Percentiles rank a stretch among this genome's conserved stretches.
Evolutionary conservation across 2,797 vertebrate species (phyloP).

Genomic region (Telmatherina bonti): DNA sequence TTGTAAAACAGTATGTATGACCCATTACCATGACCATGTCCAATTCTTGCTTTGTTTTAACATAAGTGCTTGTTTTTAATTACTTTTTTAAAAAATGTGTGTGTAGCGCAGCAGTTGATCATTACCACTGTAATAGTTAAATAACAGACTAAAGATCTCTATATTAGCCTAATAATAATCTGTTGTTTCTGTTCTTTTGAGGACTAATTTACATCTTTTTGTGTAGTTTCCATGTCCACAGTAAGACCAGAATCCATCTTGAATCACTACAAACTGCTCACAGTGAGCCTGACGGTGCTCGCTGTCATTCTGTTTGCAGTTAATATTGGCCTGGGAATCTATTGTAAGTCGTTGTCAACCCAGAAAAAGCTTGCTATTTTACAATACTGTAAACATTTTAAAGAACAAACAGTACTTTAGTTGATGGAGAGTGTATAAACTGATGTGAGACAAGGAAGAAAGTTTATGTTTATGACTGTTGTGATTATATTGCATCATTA

Average conservation of each 20-base stretch:
- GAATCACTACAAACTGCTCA: conserved; percentile 49
- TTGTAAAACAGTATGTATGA: not conserved
- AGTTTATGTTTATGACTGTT: not conserved
- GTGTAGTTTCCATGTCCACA: conserved; percentile 69
- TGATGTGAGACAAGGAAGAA: not conserved
- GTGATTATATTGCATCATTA: too few relatives aligned
- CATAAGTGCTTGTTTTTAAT: not conserved
- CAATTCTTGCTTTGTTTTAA: too few relatives aligned
- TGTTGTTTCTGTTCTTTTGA: not conserved
- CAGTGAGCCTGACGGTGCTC: conserved; percentile 58
- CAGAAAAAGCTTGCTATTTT: not conserved
- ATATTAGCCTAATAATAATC: not conserved
- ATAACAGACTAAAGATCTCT: too few relatives aligned
- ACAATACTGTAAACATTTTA: rapidly evolving
- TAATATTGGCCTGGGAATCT: conserved; percentile 74
- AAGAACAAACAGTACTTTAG: not conserved
- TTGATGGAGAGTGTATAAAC: not conserved
- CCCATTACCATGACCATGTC: too few relatives aligned
- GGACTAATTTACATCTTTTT: conserved; percentile 26
- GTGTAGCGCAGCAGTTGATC: not conserved
- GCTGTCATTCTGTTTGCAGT: conserved; percentile 63
- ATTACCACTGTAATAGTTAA: not conserved
- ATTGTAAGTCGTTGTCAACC: conserved; percentile 68
- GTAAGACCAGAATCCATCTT: conserved; percentile 34
- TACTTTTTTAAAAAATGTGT: not conserved